Percentiles rank a stretch among this genome's conserved stretches.
Evolutionary conservation across 1,140 invertebrate species (phyloP).

Genomic region (Formica selysi): DNA sequence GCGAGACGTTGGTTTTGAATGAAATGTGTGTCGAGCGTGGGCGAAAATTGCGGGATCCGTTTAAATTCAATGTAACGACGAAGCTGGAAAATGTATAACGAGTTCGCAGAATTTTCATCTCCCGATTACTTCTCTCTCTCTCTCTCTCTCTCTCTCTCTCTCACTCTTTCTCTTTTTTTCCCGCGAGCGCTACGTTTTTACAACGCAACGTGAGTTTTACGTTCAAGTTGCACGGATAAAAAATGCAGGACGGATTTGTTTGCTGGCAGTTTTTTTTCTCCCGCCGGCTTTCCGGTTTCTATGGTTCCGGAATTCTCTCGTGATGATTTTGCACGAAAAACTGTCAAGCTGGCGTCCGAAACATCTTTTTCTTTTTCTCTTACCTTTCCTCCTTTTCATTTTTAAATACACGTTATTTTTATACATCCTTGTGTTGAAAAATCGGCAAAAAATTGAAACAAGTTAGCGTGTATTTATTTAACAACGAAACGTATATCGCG

Average conservation of each 20-base stretch:
- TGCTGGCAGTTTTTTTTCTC: constrained; percentile 32
- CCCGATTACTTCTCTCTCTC: constrained; percentile 3
- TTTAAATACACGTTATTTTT: constrained; percentile 2
- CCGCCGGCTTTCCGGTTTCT: constrained; percentile 27
- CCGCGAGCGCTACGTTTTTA: constrained; percentile 40
- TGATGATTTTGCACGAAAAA: constrained; percentile 50
- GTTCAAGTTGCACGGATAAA: constrained; percentile 55
- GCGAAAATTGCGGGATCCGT: constrained; percentile 57
- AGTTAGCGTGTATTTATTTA: constrained; percentile 13
- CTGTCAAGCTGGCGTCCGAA: constrained; percentile 38
- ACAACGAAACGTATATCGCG: not conserved
- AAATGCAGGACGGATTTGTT: constrained; percentile 48
- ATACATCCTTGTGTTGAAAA: not conserved
- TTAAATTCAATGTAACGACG: constrained; percentile 61
- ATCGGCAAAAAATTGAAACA: not conserved
- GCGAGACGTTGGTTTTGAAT: constrained; percentile 45
- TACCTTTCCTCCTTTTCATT: not conserved
- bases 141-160: not conserved
- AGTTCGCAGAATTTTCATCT: constrained; percentile 42
- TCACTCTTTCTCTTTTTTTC: constrained; percentile 6
- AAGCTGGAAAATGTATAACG: constrained; percentile 56
- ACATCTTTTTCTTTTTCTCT: constrained; percentile 25
- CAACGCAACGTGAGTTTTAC: constrained; percentile 44
- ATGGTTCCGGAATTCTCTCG: constrained; percentile 40
- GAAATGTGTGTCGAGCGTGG: constrained; percentile 50